Evolutionary conservation across 2,797 vertebrate species (phyloP), one percentile per base, ranked within the genome.

Genomic region (Percopsis omiscomaycus): DNA sequence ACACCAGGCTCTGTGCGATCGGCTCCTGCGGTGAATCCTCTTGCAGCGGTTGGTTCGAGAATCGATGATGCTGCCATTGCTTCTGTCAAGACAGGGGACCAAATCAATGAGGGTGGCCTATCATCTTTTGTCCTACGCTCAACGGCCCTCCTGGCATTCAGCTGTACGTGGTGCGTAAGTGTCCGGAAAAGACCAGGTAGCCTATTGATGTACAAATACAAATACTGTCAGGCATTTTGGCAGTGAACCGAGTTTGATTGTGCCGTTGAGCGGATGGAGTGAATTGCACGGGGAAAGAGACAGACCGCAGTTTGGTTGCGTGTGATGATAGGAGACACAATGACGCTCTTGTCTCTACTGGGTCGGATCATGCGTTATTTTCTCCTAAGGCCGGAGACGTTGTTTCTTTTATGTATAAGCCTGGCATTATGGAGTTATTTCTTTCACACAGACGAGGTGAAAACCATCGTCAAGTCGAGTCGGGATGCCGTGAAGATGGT

Each of bases 311-410:
- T 53, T 81, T 67, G 72, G 81, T 74, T 75, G 76, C 80, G 87
- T 89, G 89, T 90, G 88, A 92, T 92, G 90, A 86, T 97, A 97
- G 96, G 96, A 94, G 96, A 98, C 94, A 97, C 96, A 90, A 98
- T 98, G 96, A 98, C 96, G 94, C 94, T 98, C 94, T 92, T 99
- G 90, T 99, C 97, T 93, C 94, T 99, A 67, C 88, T 98, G 90
- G 97, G 97, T 93, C 95, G 97, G 92, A 98, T 99, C 94, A 99
- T 99, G 97, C 94, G 96, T 85, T 98, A 98, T 93, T 98, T 98
- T 90, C 94, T 99, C 84, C 96, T 99, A 82, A 94, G 97, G 92
- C 97, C 97, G 79, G 97, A 99, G 95, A 99, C 97, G 85, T 68
- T 99, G 84, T 98, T 99, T 88, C 90, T 99, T 86, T 90, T 99